phyloP scores from a whole-genome alignment of 2,797 vertebrate genomes.

The Tapera naevia region DNA sequence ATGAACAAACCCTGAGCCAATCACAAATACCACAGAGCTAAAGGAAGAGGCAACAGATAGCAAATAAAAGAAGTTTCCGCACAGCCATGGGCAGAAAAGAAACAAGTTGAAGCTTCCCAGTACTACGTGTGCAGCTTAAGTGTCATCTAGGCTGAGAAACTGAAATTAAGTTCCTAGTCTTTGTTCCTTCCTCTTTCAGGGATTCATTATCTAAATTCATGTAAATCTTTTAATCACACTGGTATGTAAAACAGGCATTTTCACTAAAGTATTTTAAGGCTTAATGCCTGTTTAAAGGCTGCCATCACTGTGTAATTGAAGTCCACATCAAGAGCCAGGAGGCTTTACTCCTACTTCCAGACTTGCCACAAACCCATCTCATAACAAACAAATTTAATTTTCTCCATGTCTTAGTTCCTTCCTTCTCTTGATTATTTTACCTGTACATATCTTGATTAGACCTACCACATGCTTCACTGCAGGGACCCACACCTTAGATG shows the following conservation, averaged over 20 bases:
- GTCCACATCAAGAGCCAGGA: neutral
- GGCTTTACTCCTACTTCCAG: neutral
- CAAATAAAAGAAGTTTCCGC: neutral
- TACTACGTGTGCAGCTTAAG: neutral
- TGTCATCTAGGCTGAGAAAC: neutral
- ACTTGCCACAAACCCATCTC: neutral
- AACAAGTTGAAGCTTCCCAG: neutral
- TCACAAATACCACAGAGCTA: neutral
- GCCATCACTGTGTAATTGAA: neutral
- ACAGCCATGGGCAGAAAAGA: neutral
- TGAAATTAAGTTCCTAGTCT: neutral
- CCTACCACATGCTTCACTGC: neutral
- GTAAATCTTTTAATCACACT: neutral
- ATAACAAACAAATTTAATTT: neutral
- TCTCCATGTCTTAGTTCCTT: neutral
- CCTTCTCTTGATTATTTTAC: neutral
- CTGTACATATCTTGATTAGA: neutral
- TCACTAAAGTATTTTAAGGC: neutral
- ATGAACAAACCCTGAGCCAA: neutral
- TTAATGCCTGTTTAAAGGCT: neutral
- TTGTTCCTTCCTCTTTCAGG: neutral
- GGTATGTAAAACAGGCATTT: neutral
- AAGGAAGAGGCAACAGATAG: neutral
- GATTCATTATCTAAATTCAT: neutral
- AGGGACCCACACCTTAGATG: neutral